phyloP scores from a whole-genome alignment of 2,113 vertebrate genomes.

The Nesogale talazaci region DNA sequence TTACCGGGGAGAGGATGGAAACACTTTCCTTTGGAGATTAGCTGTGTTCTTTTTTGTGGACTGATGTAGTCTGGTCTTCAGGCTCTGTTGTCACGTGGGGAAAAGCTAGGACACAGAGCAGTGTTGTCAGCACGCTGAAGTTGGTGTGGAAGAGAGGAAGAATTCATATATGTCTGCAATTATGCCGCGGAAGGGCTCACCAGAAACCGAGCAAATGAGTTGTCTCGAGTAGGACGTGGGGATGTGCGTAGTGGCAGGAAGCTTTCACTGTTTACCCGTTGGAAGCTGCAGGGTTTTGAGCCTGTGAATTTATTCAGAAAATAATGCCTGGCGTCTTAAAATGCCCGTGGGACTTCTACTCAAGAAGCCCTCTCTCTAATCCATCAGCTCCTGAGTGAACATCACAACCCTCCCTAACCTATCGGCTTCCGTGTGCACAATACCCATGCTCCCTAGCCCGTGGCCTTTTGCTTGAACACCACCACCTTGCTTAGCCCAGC shows the following conservation, averaged over 20 bases:
- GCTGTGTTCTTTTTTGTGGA: neutral
- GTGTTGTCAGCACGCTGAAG: neutral
- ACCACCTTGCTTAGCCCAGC: fast-evolving
- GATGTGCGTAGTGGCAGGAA: neutral
- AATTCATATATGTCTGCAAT: fast-evolving
- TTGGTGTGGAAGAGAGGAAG: neutral
- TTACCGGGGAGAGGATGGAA: neutral
- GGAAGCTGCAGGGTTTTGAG: neutral
- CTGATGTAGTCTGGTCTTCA: neutral
- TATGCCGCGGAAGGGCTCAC: neutral
- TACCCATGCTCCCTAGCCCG: no score
- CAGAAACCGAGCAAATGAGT: neutral
- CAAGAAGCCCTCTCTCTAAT: neutral
- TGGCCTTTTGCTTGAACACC: neutral
- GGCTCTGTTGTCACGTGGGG: neutral
- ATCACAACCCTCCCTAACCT: neutral
- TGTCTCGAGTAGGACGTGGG: neutral
- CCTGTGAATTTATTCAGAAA: neutral
- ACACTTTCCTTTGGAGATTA: neutral
- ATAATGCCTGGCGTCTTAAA: neutral
- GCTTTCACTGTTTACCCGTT: neutral
- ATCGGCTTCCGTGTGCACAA: neutral
- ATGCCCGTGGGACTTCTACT: neutral
- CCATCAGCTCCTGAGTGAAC: fast-evolving
- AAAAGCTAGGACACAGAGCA: neutral